Base-by-base conservation (phyloP, 2,113 vertebrate species). In the Stigmatopora nigra region DNA sequence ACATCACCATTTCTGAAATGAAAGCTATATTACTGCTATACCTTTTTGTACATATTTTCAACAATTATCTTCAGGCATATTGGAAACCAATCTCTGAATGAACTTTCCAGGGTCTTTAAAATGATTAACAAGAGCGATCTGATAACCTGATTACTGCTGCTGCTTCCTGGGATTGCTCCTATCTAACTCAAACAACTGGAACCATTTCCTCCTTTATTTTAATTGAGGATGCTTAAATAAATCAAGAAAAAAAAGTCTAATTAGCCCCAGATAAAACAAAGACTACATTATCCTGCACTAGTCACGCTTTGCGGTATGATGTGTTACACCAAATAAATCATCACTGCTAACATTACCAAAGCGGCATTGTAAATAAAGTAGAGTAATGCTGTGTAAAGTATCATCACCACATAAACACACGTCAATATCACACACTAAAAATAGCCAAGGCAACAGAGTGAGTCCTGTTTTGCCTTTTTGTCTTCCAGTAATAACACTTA, bases 311-410 rank as follows among this genome's bases (percentile, higher is more conserved):
- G n/a, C 38, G 9, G n/a, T 13, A 6, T 20, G 7, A 41, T 51
- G 60, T 22, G 60, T 61, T 60, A 78, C 57, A 47, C 38, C 63
- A 51, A 31, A 77, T 52, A n/a, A n/a, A 7, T 19, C 8, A 22
- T 78, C 67, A 64, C 65, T 31, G 49, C 73, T 13, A 53, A 52
- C 72, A 64, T 52, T 51, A 72, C 45, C 53, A 63, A 49, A 74
- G 48, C 64, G 60, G 63, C 71, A 70, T 57, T 84, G 80, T 82
- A 78, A 80, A 85, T 86, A 85, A 57, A 77, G 64, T 38, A 13
- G 67, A 70, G 61, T 61, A 47, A 82, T 63, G 67, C 72, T 76
- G 72, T 71, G 82, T 73, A 8, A 56, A 72, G 65, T 45, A 25
- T 44, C 55, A 68, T 67, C 65, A 68, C 67, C 73, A 65, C 70